Evolutionary conservation across 2,888 invertebrate genomes (phyloP).

Genomic region (Leptinotarsa rubiginosa): DNA sequence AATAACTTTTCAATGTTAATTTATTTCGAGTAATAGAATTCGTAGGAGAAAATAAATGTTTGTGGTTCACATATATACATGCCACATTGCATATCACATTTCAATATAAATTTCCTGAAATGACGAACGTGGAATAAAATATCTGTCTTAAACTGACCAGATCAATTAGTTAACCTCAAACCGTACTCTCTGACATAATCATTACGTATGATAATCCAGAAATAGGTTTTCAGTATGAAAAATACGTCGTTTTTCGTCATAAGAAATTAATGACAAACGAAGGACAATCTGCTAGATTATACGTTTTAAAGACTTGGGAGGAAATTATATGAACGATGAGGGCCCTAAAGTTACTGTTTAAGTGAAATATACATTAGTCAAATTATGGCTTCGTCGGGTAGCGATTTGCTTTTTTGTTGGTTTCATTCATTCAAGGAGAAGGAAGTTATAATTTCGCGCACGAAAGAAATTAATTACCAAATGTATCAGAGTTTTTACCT

Average conservation of each 20-base stretch:
- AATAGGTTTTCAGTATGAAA: constrained; percentile 28
- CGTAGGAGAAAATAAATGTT: too few species aligned
- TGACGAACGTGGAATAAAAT: constrained; percentile 29
- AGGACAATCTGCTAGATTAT: constrained; percentile 38
- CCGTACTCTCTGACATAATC: constrained; percentile 27
- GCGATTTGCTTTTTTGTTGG: constrained; percentile 54
- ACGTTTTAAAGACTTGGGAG: constrained; percentile 39
- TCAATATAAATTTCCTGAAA: constrained; percentile 16
- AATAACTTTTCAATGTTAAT: too few species aligned
- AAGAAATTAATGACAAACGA: constrained; percentile 38
- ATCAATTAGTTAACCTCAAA: constrained; percentile 26
- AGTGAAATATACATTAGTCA: constrained; percentile 46
- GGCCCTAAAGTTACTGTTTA: constrained; percentile 40
- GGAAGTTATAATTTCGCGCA: constrained; percentile 50
- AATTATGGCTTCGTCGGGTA: constrained; percentile 50
- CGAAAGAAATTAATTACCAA: constrained; percentile 34
- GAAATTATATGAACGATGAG: constrained; percentile 32
- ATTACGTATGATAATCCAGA: constrained; percentile 34
- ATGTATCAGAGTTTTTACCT: constrained; percentile 16
- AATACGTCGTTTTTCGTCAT: constrained; percentile 42
- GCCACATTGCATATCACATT: background rate
- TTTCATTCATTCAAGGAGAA: constrained; percentile 53
- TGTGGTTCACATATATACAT: too few species aligned
- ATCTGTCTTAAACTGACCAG: constrained; percentile 31
- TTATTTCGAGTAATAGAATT: too few species aligned